Percentiles rank a stretch among this genome's conserved stretches.
Evolutionary conservation across 2,888 invertebrate genomes (phyloP).

Genomic region (Seira ritae): DNA sequence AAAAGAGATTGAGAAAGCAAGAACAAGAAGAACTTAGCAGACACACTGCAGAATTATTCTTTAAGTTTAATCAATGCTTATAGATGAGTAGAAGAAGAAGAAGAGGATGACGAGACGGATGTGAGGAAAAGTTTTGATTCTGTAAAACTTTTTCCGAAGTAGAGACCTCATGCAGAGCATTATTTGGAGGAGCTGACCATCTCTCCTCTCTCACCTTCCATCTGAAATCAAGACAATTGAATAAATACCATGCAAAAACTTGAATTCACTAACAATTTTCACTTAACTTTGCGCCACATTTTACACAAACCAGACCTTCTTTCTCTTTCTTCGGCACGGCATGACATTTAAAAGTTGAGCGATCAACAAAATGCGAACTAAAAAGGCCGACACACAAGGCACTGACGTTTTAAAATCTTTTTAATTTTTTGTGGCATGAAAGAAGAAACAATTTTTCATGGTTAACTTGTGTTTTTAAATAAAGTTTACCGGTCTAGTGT

Average conservation of each 20-base stretch:
- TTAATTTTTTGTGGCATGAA: too few relatives aligned
- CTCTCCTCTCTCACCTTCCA: not conserved
- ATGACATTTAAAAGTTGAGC: too few relatives aligned
- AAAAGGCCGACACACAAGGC: not conserved
- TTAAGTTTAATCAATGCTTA: too few relatives aligned
- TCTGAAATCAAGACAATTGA: slow-evolving; percentile 15
- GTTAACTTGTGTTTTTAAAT: not conserved
- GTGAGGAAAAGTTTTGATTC: not conserved
- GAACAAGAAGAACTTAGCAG: too few relatives aligned
- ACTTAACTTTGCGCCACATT: not conserved
- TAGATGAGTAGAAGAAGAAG: not conserved
- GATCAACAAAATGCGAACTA: too few relatives aligned
- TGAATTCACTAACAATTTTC: slow-evolving; percentile 6
- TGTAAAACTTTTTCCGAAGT: not conserved
- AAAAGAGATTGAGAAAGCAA: too few relatives aligned
- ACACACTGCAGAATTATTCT: too few relatives aligned
- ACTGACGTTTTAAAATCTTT: not conserved
- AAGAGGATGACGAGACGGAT: not conserved
- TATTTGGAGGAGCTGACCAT: slow-evolving; percentile 28
- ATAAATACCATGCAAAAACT: slow-evolving; percentile 18
- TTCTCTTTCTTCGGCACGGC: too few relatives aligned
- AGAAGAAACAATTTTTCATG: not conserved
- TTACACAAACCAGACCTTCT: slow-evolving; percentile 1
- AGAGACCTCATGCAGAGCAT: slow-evolving; percentile 6
- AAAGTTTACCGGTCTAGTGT: not conserved